These are phyloP conservation scores for Synchiropus splendidus DNA, from an alignment of 2,113 vertebrate species.

Conservation along the genomic window DNA sequence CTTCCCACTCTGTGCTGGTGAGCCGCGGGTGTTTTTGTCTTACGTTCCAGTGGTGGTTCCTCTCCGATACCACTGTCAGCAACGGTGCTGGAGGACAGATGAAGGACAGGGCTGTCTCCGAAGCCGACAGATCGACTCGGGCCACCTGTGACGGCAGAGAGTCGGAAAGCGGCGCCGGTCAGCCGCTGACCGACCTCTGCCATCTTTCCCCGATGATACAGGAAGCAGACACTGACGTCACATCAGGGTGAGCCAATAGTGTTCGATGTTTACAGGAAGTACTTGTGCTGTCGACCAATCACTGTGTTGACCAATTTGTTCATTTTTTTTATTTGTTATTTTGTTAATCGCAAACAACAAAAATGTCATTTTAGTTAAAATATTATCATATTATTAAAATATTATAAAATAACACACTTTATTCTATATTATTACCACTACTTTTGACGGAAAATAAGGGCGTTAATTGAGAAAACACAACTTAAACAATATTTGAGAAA, in stretches of 20 bases:
- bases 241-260: slow-evolving; percentile 27
- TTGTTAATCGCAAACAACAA: too few relatives aligned
- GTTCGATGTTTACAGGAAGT: slow-evolving; percentile 30
- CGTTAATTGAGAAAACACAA: too few relatives aligned
- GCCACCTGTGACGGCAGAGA: slow-evolving; percentile 17
- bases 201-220: slow-evolving; percentile 33
- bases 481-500: too few relatives aligned
- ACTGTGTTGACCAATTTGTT: too few relatives aligned
- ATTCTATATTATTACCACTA: too few relatives aligned
- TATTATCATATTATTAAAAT: neutral
- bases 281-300: slow-evolving; percentile 9
- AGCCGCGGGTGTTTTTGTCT: neutral
- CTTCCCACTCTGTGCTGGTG: slow-evolving; percentile 6
- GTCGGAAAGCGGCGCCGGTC: slow-evolving; percentile 11
- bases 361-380: too few relatives aligned
- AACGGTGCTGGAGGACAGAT: neutral
- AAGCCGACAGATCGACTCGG: neutral
- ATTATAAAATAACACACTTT: too few relatives aligned
- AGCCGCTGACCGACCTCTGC: slow-evolving; percentile 61
- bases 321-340: too few relatives aligned
- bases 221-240: slow-evolving; percentile 6
- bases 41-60: neutral
- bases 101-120: slow-evolving; percentile 1
- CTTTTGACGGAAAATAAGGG: too few relatives aligned
- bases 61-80: neutral